phyloP scores from a whole-genome alignment of 2,888 invertebrate genomes.

The Drosophila parthenogenetica region DNA sequence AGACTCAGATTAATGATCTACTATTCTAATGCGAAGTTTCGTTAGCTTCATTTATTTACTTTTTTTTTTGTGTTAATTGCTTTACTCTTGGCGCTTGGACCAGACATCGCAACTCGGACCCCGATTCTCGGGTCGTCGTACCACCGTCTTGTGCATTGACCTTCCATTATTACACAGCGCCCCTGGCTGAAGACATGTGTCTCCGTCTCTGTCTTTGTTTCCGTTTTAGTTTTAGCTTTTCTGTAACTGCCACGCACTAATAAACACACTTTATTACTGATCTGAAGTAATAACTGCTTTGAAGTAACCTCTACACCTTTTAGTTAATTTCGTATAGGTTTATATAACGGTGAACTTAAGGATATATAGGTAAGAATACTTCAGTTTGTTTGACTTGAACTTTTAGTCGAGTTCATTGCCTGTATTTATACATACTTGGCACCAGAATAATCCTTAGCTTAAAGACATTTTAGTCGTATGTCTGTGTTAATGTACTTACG shows the following conservation, averaged over 20 bases:
- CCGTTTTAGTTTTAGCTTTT: background rate
- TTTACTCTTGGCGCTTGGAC: conserved; percentile 4
- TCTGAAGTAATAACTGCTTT: too few relatives aligned
- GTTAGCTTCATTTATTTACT: conserved; percentile 18
- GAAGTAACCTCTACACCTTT: too few relatives aligned
- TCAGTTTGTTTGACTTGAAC: background rate
- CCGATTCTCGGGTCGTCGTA: conserved; percentile 43
- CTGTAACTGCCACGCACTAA: conserved; percentile 41
- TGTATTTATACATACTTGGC: background rate
- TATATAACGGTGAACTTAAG: too few relatives aligned
- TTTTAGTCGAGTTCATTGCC: conserved; percentile 2
- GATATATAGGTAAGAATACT: too few relatives aligned
- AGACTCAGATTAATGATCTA: conserved; percentile 14
- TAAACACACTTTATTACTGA: conserved; percentile 21
- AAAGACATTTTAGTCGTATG: background rate
- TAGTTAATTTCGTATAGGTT: background rate
- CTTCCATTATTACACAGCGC: conserved; percentile 39
- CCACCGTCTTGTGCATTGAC: conserved; percentile 55
- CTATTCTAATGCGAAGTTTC: conserved; percentile 16
- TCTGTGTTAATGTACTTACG: conserved; percentile 6
- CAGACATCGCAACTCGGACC: background rate
- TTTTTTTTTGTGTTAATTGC: conserved; percentile 44
- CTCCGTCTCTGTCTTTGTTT: background rate
- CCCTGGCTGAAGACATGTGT: conserved; percentile 31
- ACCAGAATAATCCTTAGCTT: conserved; percentile 3